Evolutionary conservation across 2,888 invertebrate species (phyloP).

Genomic region (Epinotia ramella): DNA sequence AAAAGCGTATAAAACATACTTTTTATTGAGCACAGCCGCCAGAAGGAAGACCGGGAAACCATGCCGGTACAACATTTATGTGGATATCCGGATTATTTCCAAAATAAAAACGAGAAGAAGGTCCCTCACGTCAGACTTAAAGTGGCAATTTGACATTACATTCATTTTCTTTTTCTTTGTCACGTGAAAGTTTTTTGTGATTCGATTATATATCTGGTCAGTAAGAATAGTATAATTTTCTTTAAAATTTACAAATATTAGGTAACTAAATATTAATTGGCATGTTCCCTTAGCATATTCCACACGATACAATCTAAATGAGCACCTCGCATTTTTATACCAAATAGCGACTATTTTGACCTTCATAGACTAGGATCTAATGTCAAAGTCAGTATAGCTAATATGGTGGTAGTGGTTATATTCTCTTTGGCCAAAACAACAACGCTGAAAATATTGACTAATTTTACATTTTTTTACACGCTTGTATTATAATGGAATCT

Average conservation of each 20-base stretch:
- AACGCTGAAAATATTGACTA: too few relatives aligned
- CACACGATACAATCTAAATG: too few relatives aligned
- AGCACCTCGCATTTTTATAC: too few relatives aligned
- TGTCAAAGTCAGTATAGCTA: not conserved
- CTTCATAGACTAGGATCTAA: not conserved
- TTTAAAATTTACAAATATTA: not conserved
- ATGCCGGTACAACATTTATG: constrained; percentile 43
- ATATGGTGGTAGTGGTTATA: too few relatives aligned
- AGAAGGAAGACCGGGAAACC: constrained; percentile 45
- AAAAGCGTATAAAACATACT: constrained; percentile 48
- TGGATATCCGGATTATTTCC: constrained; percentile 28
- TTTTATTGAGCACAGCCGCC: constrained; percentile 51
- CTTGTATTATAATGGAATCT: too few relatives aligned
- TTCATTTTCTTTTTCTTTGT: constrained; percentile 9
- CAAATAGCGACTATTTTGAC: too few relatives aligned
- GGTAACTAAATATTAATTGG: not conserved
- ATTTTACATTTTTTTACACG: too few relatives aligned
- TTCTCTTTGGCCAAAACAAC: too few relatives aligned
- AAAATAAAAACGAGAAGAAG: constrained; percentile 20
- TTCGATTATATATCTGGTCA: not conserved
- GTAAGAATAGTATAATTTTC: not conserved
- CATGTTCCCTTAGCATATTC: too few relatives aligned
- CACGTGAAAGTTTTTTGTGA: not conserved
- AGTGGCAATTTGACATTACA: constrained; percentile 23
- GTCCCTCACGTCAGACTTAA: constrained; percentile 10